Percentiles rank a stretch among this genome's conserved stretches.
These are phyloP conservation scores for Hippocampus mohnikei DNA, from an alignment of 2,113 vertebrate genomes.

Conservation along the genomic window DNA sequence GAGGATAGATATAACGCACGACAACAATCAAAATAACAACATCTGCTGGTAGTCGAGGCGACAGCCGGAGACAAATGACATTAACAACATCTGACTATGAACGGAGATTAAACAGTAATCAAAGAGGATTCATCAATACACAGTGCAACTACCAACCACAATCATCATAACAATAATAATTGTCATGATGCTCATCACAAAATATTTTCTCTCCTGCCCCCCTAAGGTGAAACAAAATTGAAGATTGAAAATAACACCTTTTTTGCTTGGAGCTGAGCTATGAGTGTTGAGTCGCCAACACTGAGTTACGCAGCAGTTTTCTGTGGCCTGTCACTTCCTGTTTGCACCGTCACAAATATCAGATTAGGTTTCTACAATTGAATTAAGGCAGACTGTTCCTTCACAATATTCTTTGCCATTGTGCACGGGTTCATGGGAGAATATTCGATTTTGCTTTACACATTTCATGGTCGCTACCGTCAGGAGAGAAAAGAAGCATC, in stretches of 20 bases:
- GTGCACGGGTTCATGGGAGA: slow-evolving; percentile 2
- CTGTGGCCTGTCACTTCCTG: slow-evolving; percentile 10
- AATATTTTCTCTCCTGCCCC: background rate
- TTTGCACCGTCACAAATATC: slow-evolving; percentile 21
- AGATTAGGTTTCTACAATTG: slow-evolving; percentile 1
- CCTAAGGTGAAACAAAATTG: background rate
- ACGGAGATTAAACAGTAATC: background rate
- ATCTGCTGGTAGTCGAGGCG: background rate
- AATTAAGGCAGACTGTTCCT: background rate
- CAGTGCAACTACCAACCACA: background rate
- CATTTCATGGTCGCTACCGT: background rate
- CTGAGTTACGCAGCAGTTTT: slow-evolving; percentile 22
- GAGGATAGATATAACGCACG: background rate
- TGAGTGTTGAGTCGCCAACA: slow-evolving; percentile 7
- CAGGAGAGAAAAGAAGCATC: slow-evolving; percentile 16
- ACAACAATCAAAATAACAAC: background rate
- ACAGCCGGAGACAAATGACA: background rate
- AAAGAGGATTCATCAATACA: background rate
- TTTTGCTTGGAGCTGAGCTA: slow-evolving; percentile 11
- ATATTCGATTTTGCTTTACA: slow-evolving; percentile 16
- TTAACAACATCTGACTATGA: background rate
- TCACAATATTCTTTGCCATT: background rate
- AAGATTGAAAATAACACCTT: background rate
- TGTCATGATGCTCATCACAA: too few relatives aligned
- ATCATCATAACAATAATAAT: background rate